Conservation (phyloP, 2,113 vertebrate genomes). For the Rhinolophus sinicus region DNA sequence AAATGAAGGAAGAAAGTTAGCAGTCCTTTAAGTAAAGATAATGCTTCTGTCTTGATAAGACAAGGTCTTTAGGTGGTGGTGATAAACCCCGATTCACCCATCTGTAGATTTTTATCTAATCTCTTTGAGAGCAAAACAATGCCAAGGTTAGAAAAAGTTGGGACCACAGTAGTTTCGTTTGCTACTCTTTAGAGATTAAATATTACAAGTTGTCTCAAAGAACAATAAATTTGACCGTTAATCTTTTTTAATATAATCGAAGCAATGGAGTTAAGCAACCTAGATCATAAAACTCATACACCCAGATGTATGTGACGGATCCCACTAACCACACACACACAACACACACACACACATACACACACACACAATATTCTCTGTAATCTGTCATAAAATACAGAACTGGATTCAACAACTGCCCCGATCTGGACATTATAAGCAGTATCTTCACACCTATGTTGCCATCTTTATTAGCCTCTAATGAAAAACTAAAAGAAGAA, state of each 20-base stretch:
- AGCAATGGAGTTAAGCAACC: background rate
- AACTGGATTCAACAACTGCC: background rate
- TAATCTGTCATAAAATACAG: background rate
- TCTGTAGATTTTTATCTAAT: background rate
- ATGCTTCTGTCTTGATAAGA: background rate
- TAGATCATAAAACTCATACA: conserved; percentile 9
- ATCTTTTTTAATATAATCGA: conserved; percentile 34
- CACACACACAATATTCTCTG: background rate
- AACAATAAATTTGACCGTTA: conserved; percentile 27
- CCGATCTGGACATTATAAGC: background rate
- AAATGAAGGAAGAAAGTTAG: background rate
- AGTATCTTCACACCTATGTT: background rate
- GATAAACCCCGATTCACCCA: background rate
- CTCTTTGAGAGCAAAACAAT: conserved; percentile 50
- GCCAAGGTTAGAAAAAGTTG: background rate
- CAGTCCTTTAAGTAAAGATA: background rate
- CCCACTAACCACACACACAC: background rate
- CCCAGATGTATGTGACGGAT: background rate
- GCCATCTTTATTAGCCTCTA: background rate
- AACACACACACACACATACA: background rate
- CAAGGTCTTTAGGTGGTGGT: background rate
- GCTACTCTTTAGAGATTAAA: conserved; percentile 3
- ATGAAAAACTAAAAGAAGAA: background rate
- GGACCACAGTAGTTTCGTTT: background rate
- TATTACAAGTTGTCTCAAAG: background rate